Base-by-base conservation (phyloP, 2,113 vertebrate species). In the Proterorhinus semilunaris region DNA sequence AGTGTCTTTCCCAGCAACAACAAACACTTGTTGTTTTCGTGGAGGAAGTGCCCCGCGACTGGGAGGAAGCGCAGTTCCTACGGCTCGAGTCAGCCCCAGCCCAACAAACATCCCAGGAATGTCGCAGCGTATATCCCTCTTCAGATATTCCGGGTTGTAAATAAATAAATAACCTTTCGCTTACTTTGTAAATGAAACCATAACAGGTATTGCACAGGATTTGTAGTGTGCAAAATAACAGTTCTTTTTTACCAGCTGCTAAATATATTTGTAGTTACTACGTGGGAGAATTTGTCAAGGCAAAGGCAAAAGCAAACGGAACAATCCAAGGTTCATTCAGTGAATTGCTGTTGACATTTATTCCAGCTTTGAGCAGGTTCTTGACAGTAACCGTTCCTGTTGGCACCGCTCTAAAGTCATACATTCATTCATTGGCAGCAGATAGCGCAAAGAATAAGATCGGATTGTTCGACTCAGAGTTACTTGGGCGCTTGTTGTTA, bases 91-190 rank as follows among this genome's bases (percentile, higher is more conserved):
- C 12, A 17, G 76, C 76, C 58, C 75, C 54, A 86, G 66, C 71
- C 75, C 80, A 21, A 36, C 76, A 83, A 85, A 80, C 80, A 86
- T 90, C 69, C 79, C 61, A 71, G 85, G 79, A 87, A 90, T 86
- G 83, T 84, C 72, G 64, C 81, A 61, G 69, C 71, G 36, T 52
- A 55, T 79, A 55, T 79, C 12, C 57, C 21, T 77, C 71, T 48
- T 61, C 67, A 65, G 42, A 9, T 64, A 45, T 54, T 55, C 53
- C 42, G 10, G 12, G 27, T 7, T 45, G 13, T 42, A 58, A 7
- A 36, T 36, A 36, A 58, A 42, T 36, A 58, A 17, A 21, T 21
- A 21, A 21, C 59, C 6, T 55, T 54, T 55, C 7, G 27, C 13
- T 62, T 62, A n/a, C 15, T 45, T 16, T 9, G 36, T 61, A 15